Evolutionary conservation across 92 coral and sea anemone genomes (phyloP), one percentile per base, ranked within the genome.

Genomic region (Paramuricea clavata): DNA sequence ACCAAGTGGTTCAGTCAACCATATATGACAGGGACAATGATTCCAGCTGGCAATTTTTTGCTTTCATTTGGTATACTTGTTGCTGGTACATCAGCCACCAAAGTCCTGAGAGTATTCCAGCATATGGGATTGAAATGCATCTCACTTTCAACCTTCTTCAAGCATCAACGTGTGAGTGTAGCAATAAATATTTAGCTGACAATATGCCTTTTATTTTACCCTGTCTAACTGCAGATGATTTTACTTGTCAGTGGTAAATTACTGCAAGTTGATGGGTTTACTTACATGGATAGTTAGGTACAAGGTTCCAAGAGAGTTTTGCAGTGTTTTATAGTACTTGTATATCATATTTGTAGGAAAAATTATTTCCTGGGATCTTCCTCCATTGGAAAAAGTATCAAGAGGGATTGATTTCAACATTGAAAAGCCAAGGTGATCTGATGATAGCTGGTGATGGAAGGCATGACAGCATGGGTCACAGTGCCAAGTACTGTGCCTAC

Each of bases 401-500:
- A 59, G 85, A 73, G 5, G 74, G n/a, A 25, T 12, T 72, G 27
- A 26, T 87, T 5, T 42, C 49, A 42, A 42, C 6, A 42, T 50
- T 50, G 59, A 50, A 3, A 19, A 19, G 11, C 13, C 17, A 47
- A 5, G 17, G 52, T 10, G 17, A 15, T 12, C 13, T 91, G 67
- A 87, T 88, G 13, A 77, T 88, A 64, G 91, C 91, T 16, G 87
- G 94, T 36, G 89, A 88, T 72, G 89, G 92, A 21, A 67, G 92
- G 27, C 92, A 88, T 64, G 92, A 91, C 69, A 91, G 91, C 57
- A 91, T 87, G 91, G 87, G 91, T 28, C 91, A 90, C 56, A 74
- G 91, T 74, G 94, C 89, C n/a, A 91, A 91, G 84, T 86, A 85
- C 81, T 59, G 92, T 70, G 87, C 90, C 5, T 91, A 82, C 47